Conservation (phyloP, 2,888 invertebrate species). For the Perizoma flavofasciatum region DNA sequence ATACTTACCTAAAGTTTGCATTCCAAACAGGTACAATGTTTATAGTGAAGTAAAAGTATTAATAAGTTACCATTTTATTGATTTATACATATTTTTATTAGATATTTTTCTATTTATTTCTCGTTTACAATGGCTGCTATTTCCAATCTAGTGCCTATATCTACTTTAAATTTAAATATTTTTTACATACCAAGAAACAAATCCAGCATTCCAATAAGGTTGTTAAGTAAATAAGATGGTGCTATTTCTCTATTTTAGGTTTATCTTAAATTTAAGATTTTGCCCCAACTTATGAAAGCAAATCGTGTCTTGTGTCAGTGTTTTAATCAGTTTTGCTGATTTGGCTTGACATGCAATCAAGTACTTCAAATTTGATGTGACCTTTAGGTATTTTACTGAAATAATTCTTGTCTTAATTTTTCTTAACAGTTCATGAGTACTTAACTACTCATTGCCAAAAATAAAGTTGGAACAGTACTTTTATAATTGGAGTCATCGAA, state of each 20-base stretch:
- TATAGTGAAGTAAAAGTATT: conserved; percentile 52
- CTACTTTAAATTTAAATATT: background rate
- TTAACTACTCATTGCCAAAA: too few relatives aligned
- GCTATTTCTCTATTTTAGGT: conserved; percentile 38
- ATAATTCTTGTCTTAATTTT: background rate
- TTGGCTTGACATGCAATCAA: background rate
- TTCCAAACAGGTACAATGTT: conserved; percentile 51
- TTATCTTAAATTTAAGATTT: conserved; percentile 16
- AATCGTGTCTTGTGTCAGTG: conserved; percentile 1
- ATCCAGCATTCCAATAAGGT: conserved; percentile 23
- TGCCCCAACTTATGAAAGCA: conserved; percentile 24
- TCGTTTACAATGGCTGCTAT: conserved; percentile 34
- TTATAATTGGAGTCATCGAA: too few relatives aligned
- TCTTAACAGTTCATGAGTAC: too few relatives aligned
- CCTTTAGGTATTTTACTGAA: background rate
- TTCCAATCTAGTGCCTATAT: background rate
- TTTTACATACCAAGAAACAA: background rate
- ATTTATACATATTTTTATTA: conserved; percentile 33
- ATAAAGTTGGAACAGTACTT: too few relatives aligned
- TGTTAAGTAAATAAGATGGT: conserved; percentile 29
- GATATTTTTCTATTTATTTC: background rate
- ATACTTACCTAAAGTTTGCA: conserved; percentile 24
- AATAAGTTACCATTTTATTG: conserved; percentile 59
- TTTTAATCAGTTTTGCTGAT: conserved; percentile 1
- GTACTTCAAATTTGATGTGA: background rate